Conservation (phyloP, 1,140 invertebrate genomes). For the Mactra quadrangularis region DNA sequence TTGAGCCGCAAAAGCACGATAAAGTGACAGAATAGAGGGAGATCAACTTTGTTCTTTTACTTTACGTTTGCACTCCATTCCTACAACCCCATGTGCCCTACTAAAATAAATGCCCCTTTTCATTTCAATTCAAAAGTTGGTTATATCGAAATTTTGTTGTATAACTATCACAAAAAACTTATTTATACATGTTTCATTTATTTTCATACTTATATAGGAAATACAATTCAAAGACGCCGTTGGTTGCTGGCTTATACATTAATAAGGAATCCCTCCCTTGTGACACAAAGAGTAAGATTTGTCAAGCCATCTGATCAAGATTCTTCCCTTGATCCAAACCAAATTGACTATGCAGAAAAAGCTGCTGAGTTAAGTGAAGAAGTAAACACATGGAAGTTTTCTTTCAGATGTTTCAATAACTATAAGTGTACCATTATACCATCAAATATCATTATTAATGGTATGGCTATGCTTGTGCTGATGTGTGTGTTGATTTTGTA, state of each 20-base stretch:
- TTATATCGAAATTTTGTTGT: no score
- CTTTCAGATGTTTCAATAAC: constrained; percentile 6
- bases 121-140: no score
- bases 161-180: no score
- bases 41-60: no score
- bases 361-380: background rate
- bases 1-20: no score
- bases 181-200: background rate
- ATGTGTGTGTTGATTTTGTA: constrained; percentile 21
- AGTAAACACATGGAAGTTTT: constrained; percentile 6
- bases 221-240: constrained; percentile 15
- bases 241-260: constrained; percentile 67
- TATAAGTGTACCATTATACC: constrained; percentile 36
- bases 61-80: no score
- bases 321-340: background rate
- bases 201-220: background rate
- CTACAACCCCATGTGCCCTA: no score
- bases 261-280: constrained; percentile 58
- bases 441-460: constrained; percentile 18
- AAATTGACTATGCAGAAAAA: background rate
- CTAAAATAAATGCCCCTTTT: no score
- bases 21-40: no score
- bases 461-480: constrained; percentile 26
- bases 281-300: constrained; percentile 22
- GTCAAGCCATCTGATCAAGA: background rate